Evolutionary conservation across 2,113 vertebrate species (phyloP), one percentile per base, ranked within the genome.

Genomic region (Dinomys branickii): DNA sequence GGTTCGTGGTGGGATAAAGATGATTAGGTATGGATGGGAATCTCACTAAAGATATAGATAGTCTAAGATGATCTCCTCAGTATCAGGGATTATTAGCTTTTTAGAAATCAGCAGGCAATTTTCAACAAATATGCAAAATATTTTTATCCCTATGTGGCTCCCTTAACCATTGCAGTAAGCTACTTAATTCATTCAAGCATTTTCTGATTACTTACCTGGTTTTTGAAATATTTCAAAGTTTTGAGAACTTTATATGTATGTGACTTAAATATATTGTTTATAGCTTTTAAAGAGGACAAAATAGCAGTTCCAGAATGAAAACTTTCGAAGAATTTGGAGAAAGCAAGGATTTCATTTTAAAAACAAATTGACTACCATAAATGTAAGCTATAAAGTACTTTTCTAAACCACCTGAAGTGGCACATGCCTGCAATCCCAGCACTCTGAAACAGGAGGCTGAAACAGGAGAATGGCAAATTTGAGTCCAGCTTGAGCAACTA

Each of bases 261-360:
- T 30, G 33, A 44, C 63, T 80, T 67, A 92, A 65, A 71, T 59
- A 59, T n/a, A 69, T 86, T 85, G 6, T 88, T 94, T 52, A 16
- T 90, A 56, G 26, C 16, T 95, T 93, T 71, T 30, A 86, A 85
- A 90, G 71, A 73, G 86, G 50, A 71, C 78, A 67, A 88, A 65
- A 56, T 73, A 82, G 2, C 2, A 52, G 12, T 75, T 78, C 80
- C 50, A 95, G 75, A 86, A 19, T 78, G 75, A 52, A 87, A 96
- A 35, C 16, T 47, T 44, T 63, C 69, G 58, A 52, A 95, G 33
- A 89, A 93, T 84, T 96, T 86, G 7, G 38, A 3, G 58, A 84
- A 73, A 58, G 63, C 14, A 81, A 71, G 77, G 20, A 69, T 85
- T 86, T 54, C 78, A 44, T 7, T 81, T 94, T 85, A 61, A 88